Conservation (phyloP, 2,888 invertebrate species). For the Aplocera efformata region DNA sequence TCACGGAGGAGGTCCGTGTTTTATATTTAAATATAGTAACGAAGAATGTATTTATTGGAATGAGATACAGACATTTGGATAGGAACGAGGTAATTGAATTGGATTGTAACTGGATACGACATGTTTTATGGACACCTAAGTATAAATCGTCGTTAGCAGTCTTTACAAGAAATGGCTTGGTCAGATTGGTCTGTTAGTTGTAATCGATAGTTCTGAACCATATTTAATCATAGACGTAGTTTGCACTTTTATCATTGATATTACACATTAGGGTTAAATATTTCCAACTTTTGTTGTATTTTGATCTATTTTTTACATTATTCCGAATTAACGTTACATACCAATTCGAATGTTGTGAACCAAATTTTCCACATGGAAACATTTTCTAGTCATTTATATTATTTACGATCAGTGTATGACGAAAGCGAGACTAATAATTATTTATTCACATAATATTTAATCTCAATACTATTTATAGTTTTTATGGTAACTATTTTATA, state of each 20-base stretch:
- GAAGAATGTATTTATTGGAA: slow-evolving; percentile 12
- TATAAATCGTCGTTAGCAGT: slow-evolving; percentile 2
- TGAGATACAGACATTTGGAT: slow-evolving; percentile 5
- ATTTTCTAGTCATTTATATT: too few relatives aligned
- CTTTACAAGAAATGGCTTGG: slow-evolving; percentile 13
- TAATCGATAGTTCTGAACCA: slow-evolving; percentile 8
- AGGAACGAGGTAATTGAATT: slow-evolving; percentile 9
- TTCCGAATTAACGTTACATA: too few relatives aligned
- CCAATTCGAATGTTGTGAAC: too few relatives aligned
- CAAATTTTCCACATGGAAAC: too few relatives aligned
- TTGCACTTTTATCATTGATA: not conserved
- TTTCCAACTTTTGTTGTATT: not conserved
- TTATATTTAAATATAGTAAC: not conserved
- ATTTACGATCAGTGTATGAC: too few relatives aligned
- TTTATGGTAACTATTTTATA: too few relatives aligned
- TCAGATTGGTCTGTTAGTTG: slow-evolving; percentile 2
- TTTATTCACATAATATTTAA: too few relatives aligned
- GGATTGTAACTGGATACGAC: not conserved
- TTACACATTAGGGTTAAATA: not conserved
- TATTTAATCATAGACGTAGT: not conserved
- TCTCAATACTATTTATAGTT: too few relatives aligned
- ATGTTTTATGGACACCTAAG: not conserved
- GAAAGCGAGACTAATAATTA: too few relatives aligned
- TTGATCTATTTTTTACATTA: too few relatives aligned
- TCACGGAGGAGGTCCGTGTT: slow-evolving; percentile 13